These are phyloP conservation scores for Priocnemis perturbator DNA, from an alignment of 2,888 invertebrate species.

Conservation along the genomic window DNA sequence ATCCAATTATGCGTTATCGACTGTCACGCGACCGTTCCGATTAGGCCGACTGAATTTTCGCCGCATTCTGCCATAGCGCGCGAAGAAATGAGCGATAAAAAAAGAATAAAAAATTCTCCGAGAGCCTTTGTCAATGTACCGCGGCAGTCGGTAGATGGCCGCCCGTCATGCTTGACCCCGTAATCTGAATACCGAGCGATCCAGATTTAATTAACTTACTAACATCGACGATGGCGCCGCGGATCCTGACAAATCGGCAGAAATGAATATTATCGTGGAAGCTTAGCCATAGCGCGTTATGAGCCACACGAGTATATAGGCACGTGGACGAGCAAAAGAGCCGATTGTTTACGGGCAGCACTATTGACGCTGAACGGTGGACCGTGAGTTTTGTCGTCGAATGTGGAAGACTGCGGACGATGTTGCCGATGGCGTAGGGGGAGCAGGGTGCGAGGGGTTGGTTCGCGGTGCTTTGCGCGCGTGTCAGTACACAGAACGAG, in stretches of 20 bases:
- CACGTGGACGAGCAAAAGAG: too few relatives aligned
- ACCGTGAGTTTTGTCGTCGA: conserved; percentile 34
- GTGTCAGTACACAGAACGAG: not conserved
- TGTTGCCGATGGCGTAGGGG: not conserved
- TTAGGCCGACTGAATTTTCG: conserved; percentile 6
- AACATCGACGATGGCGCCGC: conserved; percentile 17
- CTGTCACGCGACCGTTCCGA: not conserved
- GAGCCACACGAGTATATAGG: conserved; percentile 13
- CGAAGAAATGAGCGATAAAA: too few relatives aligned
- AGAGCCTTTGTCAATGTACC: too few relatives aligned
- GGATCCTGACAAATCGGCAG: conserved; percentile 21
- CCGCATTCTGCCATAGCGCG: not conserved
- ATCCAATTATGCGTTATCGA: conserved; percentile 8
- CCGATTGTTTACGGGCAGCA: conserved; percentile 28
- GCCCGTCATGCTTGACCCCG: not conserved
- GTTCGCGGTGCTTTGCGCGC: too few relatives aligned
- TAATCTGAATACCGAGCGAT: conserved; percentile 7
- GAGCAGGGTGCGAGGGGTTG: too few relatives aligned
- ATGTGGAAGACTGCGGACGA: conserved; percentile 8
- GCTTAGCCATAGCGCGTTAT: conserved; percentile 32
- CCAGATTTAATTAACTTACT: conserved; percentile 32
- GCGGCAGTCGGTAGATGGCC: not conserved
- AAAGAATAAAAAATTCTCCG: too few relatives aligned
- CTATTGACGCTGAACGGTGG: conserved; percentile 24
- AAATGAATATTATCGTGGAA: conserved; percentile 47